phyloP scores from a whole-genome alignment of 2,888 invertebrate species.

The Agriopis aurantiaria region DNA sequence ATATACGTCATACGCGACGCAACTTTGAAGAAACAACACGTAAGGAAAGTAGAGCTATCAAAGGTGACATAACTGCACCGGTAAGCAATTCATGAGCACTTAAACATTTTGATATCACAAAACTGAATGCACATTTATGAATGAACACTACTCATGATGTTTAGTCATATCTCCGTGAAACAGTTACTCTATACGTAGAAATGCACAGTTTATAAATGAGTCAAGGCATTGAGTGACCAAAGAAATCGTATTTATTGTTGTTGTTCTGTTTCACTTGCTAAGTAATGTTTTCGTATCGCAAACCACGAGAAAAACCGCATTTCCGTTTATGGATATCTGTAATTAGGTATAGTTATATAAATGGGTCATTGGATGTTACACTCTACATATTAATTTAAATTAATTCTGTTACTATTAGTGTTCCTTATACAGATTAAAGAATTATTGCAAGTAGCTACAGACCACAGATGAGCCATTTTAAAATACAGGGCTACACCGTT shows the following conservation, averaged over 20 bases:
- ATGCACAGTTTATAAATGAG: slow-evolving; percentile 61
- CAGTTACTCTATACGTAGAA: slow-evolving; percentile 62
- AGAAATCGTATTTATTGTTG: slow-evolving; percentile 41
- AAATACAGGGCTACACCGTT: no score
- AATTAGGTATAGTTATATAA: slow-evolving; percentile 17
- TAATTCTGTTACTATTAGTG: not conserved
- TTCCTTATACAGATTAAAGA: not conserved
- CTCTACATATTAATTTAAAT: not conserved
- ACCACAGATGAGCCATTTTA: not conserved
- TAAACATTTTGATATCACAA: slow-evolving; percentile 36
- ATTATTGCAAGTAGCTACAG: not conserved
- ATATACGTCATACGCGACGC: slow-evolving; percentile 21
- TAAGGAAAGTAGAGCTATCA: slow-evolving; percentile 33
- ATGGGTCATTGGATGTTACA: slow-evolving; percentile 9
- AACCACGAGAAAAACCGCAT: slow-evolving; percentile 36
- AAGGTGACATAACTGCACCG: slow-evolving; percentile 45
- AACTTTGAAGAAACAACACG: slow-evolving; percentile 16
- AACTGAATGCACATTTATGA: slow-evolving; percentile 65
- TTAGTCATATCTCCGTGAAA: slow-evolving; percentile 72
- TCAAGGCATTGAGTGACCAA: slow-evolving; percentile 54
- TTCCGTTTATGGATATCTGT: slow-evolving; percentile 26
- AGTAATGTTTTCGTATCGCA: slow-evolving; percentile 34
- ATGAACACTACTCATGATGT: slow-evolving; percentile 70
- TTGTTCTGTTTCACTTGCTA: slow-evolving; percentile 36
- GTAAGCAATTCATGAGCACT: slow-evolving; percentile 20